phyloP scores from a whole-genome alignment of 2,888 invertebrate genomes.

The Rotaria socialis region DNA sequence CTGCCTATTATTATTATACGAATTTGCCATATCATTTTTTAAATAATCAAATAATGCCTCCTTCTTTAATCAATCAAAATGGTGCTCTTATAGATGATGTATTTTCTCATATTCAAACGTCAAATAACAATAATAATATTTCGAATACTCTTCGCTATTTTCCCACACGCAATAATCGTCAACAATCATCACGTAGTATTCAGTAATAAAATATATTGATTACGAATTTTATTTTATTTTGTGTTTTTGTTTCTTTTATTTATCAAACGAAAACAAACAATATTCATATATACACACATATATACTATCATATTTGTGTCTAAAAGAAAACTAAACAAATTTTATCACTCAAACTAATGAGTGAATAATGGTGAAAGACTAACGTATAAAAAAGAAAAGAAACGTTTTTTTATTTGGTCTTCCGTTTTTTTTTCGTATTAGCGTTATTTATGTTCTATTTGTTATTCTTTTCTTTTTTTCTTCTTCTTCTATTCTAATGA shows the following conservation, averaged over 20 bases:
- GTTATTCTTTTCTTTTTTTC: neutral
- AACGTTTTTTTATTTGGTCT: neutral
- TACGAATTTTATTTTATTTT: neutral
- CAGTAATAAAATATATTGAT: neutral
- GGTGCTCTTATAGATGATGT: neutral
- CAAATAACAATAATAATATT: neutral
- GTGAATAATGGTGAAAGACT: neutral
- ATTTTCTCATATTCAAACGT: neutral
- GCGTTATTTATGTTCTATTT: neutral
- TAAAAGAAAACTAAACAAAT: neutral
- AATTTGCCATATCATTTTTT: neutral
- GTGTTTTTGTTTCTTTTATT: neutral
- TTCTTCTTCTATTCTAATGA: no score
- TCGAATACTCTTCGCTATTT: neutral
- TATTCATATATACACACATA: slow-evolving; percentile 1
- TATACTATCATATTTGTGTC: neutral
- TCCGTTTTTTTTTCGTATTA: neutral
- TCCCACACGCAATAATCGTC: neutral
- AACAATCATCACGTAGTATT: neutral
- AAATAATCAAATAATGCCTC: neutral
- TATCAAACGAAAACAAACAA: neutral
- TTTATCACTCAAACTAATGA: neutral
- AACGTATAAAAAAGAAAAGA: neutral
- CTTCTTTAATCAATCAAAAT: neutral
- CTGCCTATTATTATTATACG: slow-evolving; percentile 11